A percentile compares a stretch with the other conserved stretches of the same genome.
These are phyloP conservation scores for Empis livida DNA, from an alignment of 2,888 invertebrate species.

Conservation along the genomic window DNA sequence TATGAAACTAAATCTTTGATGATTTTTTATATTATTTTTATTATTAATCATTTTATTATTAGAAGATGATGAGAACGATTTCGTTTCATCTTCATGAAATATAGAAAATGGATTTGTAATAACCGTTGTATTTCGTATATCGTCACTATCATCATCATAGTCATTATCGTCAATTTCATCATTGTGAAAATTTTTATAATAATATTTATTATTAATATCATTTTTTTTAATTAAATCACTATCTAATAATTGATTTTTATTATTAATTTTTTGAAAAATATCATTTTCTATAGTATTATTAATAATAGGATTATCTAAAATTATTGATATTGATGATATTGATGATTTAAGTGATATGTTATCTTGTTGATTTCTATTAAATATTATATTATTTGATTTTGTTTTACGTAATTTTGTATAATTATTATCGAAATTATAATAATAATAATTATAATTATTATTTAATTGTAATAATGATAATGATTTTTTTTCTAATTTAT, in stretches of 20 bases:
- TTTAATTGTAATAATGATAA: background rate
- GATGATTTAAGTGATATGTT: too few species aligned
- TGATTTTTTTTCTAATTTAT: background rate
- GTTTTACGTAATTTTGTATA: background rate
- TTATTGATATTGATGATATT: too few species aligned
- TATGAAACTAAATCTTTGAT: too few species aligned
- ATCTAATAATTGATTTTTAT: background rate
- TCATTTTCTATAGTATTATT: background rate
- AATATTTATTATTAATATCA: background rate
- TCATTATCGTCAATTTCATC: constrained; percentile 9
- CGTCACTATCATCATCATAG: constrained; percentile 8
- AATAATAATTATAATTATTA: background rate
- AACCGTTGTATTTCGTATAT: constrained; percentile 24
- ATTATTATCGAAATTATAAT: background rate
- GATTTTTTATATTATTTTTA: too few species aligned
- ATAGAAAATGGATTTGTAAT: constrained; percentile 35
- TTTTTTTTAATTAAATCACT: too few species aligned
- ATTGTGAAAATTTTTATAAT: background rate
- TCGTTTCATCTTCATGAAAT: constrained; percentile 23
- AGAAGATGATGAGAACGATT: background rate
- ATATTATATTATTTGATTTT: background rate
- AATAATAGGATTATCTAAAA: background rate
- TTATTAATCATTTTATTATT: background rate
- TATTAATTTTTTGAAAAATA: background rate
- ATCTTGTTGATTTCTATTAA: background rate